Evolutionary conservation across 2,888 invertebrate species (phyloP), one percentile per base, ranked within the genome.

Genomic region (Aspidiotus destructor): DNA sequence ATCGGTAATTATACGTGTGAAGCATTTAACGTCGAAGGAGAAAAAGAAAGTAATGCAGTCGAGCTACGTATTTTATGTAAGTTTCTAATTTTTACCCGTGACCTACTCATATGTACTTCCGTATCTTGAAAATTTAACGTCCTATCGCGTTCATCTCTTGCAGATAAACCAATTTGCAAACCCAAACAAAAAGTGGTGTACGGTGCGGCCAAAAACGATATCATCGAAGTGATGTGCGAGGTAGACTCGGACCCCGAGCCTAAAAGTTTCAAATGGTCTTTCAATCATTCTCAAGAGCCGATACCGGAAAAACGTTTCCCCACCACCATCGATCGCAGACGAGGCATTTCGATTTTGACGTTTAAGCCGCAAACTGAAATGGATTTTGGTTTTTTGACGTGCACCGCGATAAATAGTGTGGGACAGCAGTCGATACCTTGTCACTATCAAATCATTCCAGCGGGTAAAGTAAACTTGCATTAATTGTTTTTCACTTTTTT

Each of bases 11-110:
- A 92, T 78, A 85, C 88, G 52, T 93, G 93, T 78, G 86, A 89
- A 41, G 93, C 92, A 2, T 91, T 90, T 60, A 93, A 94, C 76
- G 91, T 92, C 13, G 92, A 93, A 78, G 93, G 93, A 0, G 92
- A 92, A 74, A 92, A 92, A 11, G 86, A 86, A 75, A 92, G 92
- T 73, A 86, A 86, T 74, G 82, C 84, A 58, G 87, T 92, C 54
- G 84, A 86, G 75, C 81, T 94, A 67, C 88, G 89, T 80, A 87
- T 94, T 75, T 91, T 92, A 85, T 93, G 93, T 93, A 82, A 90
- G 92, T 88, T 75, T 54, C n/a, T 41, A 61, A n/a, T 9, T 7
- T 15, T 13, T 7, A 15, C n/a, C 1, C 9, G 42, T 44, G n/a
- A 42, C 5, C 7, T 61, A 61, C 61, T n/a, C 17, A 8, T 55